Base-by-base conservation (phyloP, 1,140 invertebrate species). In the Macrocentrus cingulum region DNA sequence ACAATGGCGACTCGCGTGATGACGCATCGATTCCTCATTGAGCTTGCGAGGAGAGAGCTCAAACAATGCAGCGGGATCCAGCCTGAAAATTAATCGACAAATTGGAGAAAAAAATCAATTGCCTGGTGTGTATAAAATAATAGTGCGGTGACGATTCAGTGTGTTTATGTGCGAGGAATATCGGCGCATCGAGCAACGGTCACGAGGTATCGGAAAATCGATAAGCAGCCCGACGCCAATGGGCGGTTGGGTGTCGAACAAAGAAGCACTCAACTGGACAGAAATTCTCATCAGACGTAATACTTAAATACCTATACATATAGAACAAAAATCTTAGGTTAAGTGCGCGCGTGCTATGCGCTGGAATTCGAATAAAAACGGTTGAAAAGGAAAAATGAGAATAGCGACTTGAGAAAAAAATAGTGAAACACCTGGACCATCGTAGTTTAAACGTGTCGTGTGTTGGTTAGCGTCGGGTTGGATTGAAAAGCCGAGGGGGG, bases 121-220 rank as follows among this genome's bases (percentile, higher is more conserved):
- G n/a, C n/a, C n/a, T n/a, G n/a, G n/a, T n/a, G n/a, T n/a, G n/a
- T n/a, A n/a, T n/a, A n/a, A n/a, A n/a, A n/a, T n/a, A n/a, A n/a
- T n/a, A n/a, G n/a, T n/a, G n/a, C n/a, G 25, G 9, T 29, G 25
- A 29, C 4, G 61, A 44, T 44, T 56, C n/a, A n/a, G n/a, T 11
- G 54, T 50, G 52, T 42, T 59, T 53, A 52, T 57, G 41, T 49
- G 39, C 46, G 36, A 19, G 36, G 37, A 46, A 53, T 59, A 64
- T 64, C 50, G 63, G 36, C 53, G 63, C 60, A 62, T 62, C 60
- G 60, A 65, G 56, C 63, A 53, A 64, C 50, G 41, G 73, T 76
- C 74, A 74, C 74, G 69, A 75, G 74, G 70, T 75, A 75, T 75
- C 65, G 72, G 73, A 75, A 76, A 76, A 77, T 75, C 75, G 74